phyloP scores from a whole-genome alignment of 1,140 invertebrate species.

The Dermatophagoides farinae region DNA sequence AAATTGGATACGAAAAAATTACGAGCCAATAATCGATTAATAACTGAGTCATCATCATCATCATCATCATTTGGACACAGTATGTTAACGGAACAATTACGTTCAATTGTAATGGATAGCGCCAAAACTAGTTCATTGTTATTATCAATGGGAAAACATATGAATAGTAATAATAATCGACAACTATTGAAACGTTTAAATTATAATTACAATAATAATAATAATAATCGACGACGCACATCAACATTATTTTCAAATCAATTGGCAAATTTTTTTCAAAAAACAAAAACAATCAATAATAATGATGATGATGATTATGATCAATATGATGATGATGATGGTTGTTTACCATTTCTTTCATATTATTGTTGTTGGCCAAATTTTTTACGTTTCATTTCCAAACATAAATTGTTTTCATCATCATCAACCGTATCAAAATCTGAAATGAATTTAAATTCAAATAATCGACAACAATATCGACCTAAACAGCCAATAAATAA shows the following conservation, averaged over 20 bases:
- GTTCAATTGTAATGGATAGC: not conserved
- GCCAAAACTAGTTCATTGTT: not conserved
- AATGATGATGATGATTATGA: no score
- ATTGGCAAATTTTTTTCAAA: no score
- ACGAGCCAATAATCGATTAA: not conserved
- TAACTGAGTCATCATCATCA: not conserved
- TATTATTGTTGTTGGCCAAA: no score
- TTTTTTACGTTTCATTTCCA: no score
- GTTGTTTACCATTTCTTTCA: no score
- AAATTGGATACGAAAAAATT: constrained; percentile 6
- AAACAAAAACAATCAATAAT: no score
- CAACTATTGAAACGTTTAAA: no score
- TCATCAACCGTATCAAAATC: not conserved
- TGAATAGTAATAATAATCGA: not conserved
- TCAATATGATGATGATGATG: no score
- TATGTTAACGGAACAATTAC: not conserved
- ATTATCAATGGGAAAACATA: not conserved
- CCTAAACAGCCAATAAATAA: not conserved
- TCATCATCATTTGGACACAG: not conserved
- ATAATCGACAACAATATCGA: not conserved
- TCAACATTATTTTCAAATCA: no score
- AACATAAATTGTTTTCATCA: not conserved
- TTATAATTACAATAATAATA: no score
- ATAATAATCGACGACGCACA: no score
- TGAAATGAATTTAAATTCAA: not conserved